A percentile compares a stretch with the other conserved stretches of the same genome.
phyloP scores from a whole-genome alignment of 1,140 invertebrate genomes.

The Cherax destructor region DNA sequence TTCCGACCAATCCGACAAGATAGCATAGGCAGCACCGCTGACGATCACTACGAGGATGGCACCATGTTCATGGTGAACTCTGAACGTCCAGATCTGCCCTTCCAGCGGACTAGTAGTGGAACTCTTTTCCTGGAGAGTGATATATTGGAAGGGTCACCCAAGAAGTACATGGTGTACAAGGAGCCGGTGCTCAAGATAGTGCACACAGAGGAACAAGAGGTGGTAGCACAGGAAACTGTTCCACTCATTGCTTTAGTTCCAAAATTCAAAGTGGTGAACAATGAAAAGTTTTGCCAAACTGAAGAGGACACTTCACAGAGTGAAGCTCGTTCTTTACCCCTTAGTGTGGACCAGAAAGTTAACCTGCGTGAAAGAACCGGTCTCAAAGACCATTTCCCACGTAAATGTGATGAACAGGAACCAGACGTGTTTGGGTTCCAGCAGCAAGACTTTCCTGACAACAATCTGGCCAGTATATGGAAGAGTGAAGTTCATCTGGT shows the following conservation, averaged over 20 bases:
- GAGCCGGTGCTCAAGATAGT: slow-evolving; percentile 60
- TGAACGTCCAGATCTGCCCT: slow-evolving; percentile 77
- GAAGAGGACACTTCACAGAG: slow-evolving; percentile 74
- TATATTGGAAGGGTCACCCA: slow-evolving; percentile 75
- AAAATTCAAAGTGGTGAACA: slow-evolving; percentile 78
- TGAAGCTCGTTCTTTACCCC: not conserved
- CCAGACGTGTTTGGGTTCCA: slow-evolving; percentile 68
- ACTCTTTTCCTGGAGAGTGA: slow-evolving; percentile 74
- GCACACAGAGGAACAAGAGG: slow-evolving; percentile 38
- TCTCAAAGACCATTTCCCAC: slow-evolving; percentile 2
- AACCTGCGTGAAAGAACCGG: not conserved
- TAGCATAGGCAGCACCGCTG: slow-evolving; percentile 68
- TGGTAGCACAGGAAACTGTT: slow-evolving; percentile 49
- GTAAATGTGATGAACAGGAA: slow-evolving; percentile 38
- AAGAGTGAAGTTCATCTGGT: not conserved
- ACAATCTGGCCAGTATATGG: slow-evolving; percentile 52
- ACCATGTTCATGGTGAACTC: slow-evolving; percentile 77
- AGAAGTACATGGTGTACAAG: slow-evolving; percentile 79
- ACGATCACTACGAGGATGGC: slow-evolving; percentile 79
- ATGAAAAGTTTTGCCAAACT: slow-evolving; percentile 80
- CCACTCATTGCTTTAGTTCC: slow-evolving; percentile 76
- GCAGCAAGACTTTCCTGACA: slow-evolving; percentile 59
- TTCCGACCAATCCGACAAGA: slow-evolving; percentile 84
- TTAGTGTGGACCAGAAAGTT: slow-evolving; percentile 18
- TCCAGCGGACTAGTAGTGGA: slow-evolving; percentile 74